phyloP scores from a whole-genome alignment of 2,113 vertebrate species.

The Clarias gariepinus region DNA sequence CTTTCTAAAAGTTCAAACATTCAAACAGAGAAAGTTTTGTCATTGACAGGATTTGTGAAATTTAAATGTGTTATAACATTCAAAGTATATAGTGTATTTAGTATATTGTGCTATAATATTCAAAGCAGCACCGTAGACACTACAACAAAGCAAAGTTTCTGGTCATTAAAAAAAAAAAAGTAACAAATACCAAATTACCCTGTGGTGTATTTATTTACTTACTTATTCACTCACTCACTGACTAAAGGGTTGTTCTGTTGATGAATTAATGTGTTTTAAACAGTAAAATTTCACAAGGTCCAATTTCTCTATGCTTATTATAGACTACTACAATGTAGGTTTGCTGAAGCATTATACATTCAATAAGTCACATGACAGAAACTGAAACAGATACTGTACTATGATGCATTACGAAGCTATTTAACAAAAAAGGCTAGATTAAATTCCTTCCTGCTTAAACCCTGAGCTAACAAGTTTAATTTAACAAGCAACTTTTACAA shows the following conservation, averaged over 20 bases:
- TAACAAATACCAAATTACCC: neutral
- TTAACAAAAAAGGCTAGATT: slow-evolving; percentile 27
- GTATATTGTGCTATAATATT: neutral
- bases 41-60: neutral
- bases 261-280: neutral
- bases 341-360: neutral
- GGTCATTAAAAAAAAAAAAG: neutral
- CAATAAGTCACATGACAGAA: neutral
- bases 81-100: neutral
- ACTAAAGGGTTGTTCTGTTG: neutral
- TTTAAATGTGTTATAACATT: neutral
- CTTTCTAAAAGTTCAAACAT: neutral
- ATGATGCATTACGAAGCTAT: neutral
- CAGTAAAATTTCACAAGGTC: neutral
- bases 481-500: neutral
- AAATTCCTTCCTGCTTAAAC: neutral
- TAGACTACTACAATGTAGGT: neutral
- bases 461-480: neutral
- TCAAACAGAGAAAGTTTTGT: neutral
- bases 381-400: slow-evolving; percentile 10
- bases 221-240: neutral
- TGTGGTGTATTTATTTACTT: neutral
- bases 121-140: neutral
- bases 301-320: neutral
- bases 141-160: neutral